A percentile compares a stretch with the other conserved stretches of the same genome.
phyloP scores from a whole-genome alignment of 2,888 invertebrate species.

The Saturnia japonica region DNA sequence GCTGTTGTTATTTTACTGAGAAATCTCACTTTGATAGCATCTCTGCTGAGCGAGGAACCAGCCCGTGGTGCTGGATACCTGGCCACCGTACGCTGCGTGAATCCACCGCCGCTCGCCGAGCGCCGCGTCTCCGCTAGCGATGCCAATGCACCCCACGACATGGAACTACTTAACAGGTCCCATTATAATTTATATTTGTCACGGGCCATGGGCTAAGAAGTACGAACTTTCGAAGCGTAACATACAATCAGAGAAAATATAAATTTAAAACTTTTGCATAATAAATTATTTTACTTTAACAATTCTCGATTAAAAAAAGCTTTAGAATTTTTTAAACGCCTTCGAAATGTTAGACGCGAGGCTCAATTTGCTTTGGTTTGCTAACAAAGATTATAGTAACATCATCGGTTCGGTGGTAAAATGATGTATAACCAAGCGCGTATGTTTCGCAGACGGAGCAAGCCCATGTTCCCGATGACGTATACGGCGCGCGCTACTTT shows the following conservation, averaged over 20 bases:
- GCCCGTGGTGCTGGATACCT: constrained; percentile 66
- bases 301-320: background rate
- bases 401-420: background rate
- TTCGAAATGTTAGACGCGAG: background rate
- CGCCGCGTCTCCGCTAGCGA: constrained; percentile 75
- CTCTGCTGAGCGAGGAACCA: constrained; percentile 69
- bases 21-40: constrained; percentile 50
- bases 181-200: background rate
- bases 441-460: constrained; percentile 69
- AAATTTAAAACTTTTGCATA: background rate
- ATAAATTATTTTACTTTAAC: background rate
- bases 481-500: constrained; percentile 79
- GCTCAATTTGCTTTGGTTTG: background rate
- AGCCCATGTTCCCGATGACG: constrained; percentile 75
- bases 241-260: background rate
- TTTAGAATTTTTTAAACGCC: background rate
- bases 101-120: constrained; percentile 75
- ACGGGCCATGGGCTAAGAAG: background rate
- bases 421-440: constrained; percentile 22
- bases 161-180: constrained; percentile 55
- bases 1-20: background rate
- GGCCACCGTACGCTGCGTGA: constrained; percentile 78
- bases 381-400: background rate
- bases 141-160: constrained; percentile 62
- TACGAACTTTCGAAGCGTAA: background rate